A percentile compares a stretch with the other conserved stretches of the same genome.
Evolutionary conservation across 2,797 vertebrate genomes (phyloP).

Genomic region (Lateolabrax maculatus): DNA sequence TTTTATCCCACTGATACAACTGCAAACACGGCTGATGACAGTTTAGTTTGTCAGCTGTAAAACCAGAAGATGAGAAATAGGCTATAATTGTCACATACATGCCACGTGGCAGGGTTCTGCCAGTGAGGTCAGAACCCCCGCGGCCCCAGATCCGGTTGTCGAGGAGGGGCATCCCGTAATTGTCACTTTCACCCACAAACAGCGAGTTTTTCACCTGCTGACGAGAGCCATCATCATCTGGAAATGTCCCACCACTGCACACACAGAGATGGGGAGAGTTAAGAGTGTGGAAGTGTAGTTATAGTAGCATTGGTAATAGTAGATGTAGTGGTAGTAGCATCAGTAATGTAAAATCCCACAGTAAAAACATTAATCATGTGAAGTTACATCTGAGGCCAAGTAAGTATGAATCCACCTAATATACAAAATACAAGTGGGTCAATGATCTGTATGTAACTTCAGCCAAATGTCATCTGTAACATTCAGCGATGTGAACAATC

Average conservation of each 20-base stretch:
- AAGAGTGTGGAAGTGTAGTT: background rate
- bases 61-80: background rate
- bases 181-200: conserved; percentile 96
- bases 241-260: conserved; percentile 95
- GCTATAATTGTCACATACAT: conserved; percentile 84
- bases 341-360: background rate
- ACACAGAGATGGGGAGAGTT: conserved; percentile 29
- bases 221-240: conserved; percentile 94
- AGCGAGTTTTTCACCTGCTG: conserved; percentile 97
- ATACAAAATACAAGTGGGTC: background rate
- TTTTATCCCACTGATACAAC: background rate
- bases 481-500: background rate
- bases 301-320: background rate
- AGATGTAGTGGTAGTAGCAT: background rate
- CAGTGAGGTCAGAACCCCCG: conserved; percentile 89
- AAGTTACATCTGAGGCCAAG: background rate
- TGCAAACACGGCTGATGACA: background rate
- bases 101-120: conserved; percentile 92
- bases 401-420: background rate
- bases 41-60: background rate
- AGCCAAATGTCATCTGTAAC: background rate
- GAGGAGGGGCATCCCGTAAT: conserved; percentile 87
- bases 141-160: conserved; percentile 92
- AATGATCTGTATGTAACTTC: too few relatives aligned
- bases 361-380: background rate